A percentile compares a stretch with the other conserved stretches of the same genome.
phyloP scores from a whole-genome alignment of 2,888 invertebrate species.

The Macaria liturata region DNA sequence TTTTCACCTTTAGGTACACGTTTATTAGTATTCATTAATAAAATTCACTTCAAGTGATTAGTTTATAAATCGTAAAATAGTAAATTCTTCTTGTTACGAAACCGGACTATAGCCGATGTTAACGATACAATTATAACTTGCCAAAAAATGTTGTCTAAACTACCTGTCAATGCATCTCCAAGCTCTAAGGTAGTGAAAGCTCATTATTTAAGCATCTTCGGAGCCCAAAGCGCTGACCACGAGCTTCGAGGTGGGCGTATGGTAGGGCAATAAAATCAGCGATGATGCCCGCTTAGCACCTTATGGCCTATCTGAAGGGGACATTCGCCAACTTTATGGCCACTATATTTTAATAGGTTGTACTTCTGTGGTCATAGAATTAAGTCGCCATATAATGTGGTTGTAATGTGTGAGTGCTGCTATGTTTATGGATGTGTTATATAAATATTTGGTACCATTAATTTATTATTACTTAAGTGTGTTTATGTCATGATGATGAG shows the following conservation, averaged over 20 bases:
- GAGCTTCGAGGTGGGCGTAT: conserved; percentile 44
- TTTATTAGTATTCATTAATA: too few species aligned
- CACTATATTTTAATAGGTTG: conserved; percentile 31
- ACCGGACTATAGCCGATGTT: too few species aligned
- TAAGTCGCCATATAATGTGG: conserved; percentile 15
- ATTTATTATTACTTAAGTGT: too few species aligned
- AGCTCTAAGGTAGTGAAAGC: conserved; percentile 31
- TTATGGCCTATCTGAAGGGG: conserved; percentile 26
- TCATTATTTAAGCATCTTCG: conserved; percentile 49
- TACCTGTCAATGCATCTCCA: conserved; percentile 34
- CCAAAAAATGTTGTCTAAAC: conserved; percentile 19
- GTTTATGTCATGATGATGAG: too few species aligned
- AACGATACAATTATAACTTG: too few species aligned
- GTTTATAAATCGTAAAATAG: too few species aligned
- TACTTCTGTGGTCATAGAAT: conserved; percentile 25
- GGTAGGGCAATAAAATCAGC: conserved; percentile 52
- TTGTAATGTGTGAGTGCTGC: conserved; percentile 5
- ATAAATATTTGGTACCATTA: too few species aligned
- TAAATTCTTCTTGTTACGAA: too few species aligned
- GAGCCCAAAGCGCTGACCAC: conserved; percentile 64
- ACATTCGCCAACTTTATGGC: conserved; percentile 30
- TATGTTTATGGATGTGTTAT: too few species aligned
- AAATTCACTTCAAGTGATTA: too few species aligned
- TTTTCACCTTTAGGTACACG: too few species aligned
- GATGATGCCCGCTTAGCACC: conserved; percentile 44